phyloP scores from a whole-genome alignment of 2,888 invertebrate genomes.

The Yponomeuta malinellus region DNA sequence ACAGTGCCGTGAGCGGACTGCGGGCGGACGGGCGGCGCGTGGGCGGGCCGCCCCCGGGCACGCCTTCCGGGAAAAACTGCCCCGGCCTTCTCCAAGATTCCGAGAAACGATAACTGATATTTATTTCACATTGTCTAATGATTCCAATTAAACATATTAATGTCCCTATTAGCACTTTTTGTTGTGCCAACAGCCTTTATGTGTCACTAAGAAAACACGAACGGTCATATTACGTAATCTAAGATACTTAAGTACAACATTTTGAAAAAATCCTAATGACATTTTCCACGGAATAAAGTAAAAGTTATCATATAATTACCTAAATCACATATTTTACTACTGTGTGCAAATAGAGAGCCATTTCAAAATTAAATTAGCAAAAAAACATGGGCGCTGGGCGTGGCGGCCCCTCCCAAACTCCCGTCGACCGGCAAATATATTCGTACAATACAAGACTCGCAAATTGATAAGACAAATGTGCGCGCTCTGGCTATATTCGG shows the following conservation, averaged over 20 bases:
- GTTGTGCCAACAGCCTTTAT: no score
- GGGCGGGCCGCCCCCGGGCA: constrained; percentile 15
- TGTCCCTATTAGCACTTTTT: no score
- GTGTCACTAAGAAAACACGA: no score
- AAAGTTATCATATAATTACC: no score
- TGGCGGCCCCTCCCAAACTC: neutral
- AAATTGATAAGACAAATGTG: neutral
- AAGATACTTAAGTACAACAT: no score
- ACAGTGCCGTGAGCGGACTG: neutral
- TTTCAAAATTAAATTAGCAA: neutral
- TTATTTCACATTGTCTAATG: no score
- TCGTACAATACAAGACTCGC: neutral
- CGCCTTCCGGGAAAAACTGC: constrained; percentile 14
- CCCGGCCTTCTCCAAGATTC: constrained; percentile 9
- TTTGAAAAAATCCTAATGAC: no score
- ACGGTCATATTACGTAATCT: no score
- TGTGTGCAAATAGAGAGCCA: neutral
- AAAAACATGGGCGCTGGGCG: neutral
- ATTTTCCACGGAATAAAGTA: no score
- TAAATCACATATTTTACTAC: no score
- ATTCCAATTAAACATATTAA: no score
- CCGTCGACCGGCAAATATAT: neutral
- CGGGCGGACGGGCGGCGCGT: constrained; percentile 16
- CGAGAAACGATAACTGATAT: neutral
- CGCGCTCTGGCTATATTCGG: neutral